Base-by-base conservation (phyloP, 2,797 vertebrate genomes). In the Ptychadena robeensis region DNA sequence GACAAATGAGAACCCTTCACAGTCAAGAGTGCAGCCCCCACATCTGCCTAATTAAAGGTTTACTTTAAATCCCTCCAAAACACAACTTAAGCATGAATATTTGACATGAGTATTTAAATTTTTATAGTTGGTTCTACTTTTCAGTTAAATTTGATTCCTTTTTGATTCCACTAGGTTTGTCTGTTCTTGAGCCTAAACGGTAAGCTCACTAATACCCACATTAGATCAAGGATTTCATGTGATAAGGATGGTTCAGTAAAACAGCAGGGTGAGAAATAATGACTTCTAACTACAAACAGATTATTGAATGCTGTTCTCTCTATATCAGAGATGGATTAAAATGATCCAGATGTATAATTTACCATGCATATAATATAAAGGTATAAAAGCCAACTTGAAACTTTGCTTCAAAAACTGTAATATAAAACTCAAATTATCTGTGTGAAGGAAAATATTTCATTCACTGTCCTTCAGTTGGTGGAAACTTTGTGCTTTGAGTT, bases 201-300 rank as follows among this genome's bases (percentile, higher is more conserved):
- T 40, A 30, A 5, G 59, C 14, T 35, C 73, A 59, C 44, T 75
- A 38, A 34, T 63, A 48, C 31, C 44, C 57, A 28, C 34, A 53
- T 15, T 61, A 74, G 73, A 75, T 75, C 57, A 75, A 63, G 57
- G 32, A 37, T 4, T 38, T 30, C 57, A 64, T 38, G 59, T 38
- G 57, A 22, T 38, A 40, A 12, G 1, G 8, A 2, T 38, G 34
- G 67, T 48, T 67, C n/a, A 25, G n/a, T 70, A 40, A 70, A 63
- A 59, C 78, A 63, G 67, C 68, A 15, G 57, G 53, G 31, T 37
- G 44, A 64, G 61, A 81, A 48, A 73, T 81, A 81, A 73, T 81
- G 69, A 73, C 12, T 80, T 12, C 68, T 61, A 72, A 63, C 32
- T 72, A 71, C 44, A 71, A 71, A 63, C 27, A 71, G 48, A 79